Conservation (phyloP, 2,888 invertebrate genomes). For the Parnassius mnemosyne region DNA sequence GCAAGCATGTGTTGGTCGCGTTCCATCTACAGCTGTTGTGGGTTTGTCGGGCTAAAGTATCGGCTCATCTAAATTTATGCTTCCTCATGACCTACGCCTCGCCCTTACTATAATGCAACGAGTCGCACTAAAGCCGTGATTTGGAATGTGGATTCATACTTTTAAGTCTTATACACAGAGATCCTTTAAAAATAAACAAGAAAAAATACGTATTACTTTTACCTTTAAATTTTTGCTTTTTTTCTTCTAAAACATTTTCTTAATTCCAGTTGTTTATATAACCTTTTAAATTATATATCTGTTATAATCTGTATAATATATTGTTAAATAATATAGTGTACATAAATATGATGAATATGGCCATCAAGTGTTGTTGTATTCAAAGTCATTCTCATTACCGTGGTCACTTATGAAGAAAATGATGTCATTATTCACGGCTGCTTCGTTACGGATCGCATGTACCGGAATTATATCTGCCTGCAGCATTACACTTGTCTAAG, state of each 20-base stretch:
- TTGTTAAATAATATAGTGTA: not conserved
- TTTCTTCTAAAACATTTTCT: no score
- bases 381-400: conserved; percentile 48
- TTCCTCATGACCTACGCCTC: conserved; percentile 74
- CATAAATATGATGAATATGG: not conserved
- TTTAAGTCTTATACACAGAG: conserved; percentile 30
- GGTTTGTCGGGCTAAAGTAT: conserved; percentile 66
- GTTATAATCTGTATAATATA: no score
- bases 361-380: not conserved
- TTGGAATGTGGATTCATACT: conserved; percentile 37
- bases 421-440: conserved; percentile 72
- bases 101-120: conserved; percentile 40
- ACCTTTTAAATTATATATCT: no score
- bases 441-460: conserved; percentile 71
- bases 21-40: conserved; percentile 76
- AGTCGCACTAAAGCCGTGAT: conserved; percentile 50
- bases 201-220: no score
- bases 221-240: no score
- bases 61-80: conserved; percentile 75
- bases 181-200: not conserved
- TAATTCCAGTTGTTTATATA: no score
- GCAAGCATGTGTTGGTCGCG: conserved; percentile 66
- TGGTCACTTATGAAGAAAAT: conserved; percentile 53
- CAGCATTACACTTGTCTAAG: conserved; percentile 54
- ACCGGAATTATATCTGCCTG: conserved; percentile 59